These are phyloP conservation scores for Mixornis gularis DNA, from an alignment of 2,113 vertebrate genomes.

Conservation along the genomic window DNA sequence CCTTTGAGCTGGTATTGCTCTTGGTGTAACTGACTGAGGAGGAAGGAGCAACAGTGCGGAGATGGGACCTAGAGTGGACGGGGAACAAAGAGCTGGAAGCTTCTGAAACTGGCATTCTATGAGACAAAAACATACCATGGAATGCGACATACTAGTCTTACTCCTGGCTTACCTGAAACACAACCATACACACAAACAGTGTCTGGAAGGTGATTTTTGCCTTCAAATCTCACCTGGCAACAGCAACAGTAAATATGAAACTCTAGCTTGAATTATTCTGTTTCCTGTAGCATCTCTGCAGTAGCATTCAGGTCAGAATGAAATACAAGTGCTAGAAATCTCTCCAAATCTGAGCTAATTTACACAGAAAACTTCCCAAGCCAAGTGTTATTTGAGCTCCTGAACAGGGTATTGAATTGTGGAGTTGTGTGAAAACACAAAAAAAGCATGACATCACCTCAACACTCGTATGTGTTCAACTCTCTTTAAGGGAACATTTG, in stretches of 20 bases:
- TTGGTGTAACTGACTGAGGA: neutral
- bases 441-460: conserved; percentile 21
- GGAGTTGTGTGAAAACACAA: neutral
- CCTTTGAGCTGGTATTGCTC: neutral
- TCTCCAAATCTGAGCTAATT: neutral
- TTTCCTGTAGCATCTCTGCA: neutral
- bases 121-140: neutral
- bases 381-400: neutral
- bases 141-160: neutral
- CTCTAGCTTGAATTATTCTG: neutral
- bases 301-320: neutral
- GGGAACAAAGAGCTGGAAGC: neutral
- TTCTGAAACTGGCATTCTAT: neutral
- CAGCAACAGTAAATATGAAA: neutral
- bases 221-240: neutral
- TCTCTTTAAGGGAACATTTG: neutral
- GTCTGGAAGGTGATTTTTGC: neutral
- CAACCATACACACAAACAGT: neutral
- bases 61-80: neutral
- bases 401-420: neutral
- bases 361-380: neutral
- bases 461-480: neutral
- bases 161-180: neutral
- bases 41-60: neutral
- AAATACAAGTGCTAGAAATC: neutral